Conservation (phyloP, 2,888 invertebrate genomes). For the Linnaemya vulpina region DNA sequence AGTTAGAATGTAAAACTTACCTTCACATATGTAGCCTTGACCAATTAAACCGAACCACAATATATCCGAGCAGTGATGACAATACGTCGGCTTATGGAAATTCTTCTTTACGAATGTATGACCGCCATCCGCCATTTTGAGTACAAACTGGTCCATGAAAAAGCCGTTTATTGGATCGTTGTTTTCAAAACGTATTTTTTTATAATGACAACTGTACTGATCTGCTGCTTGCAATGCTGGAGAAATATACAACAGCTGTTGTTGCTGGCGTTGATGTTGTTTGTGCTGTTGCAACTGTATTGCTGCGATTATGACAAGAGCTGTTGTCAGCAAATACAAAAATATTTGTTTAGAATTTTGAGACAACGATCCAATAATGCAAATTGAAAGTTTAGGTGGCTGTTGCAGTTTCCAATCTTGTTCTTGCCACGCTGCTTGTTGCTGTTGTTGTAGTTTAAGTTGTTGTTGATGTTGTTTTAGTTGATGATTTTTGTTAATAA, state of each 20-base stretch:
- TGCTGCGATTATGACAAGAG: slow-evolving; percentile 29
- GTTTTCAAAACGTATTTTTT: slow-evolving; percentile 54
- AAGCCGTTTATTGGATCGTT: slow-evolving; percentile 72
- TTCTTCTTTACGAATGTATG: slow-evolving; percentile 99
- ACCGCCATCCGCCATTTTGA: slow-evolving; percentile 87
- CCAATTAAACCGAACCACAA: slow-evolving; percentile 99
- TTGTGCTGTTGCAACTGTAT: slow-evolving; percentile 20
- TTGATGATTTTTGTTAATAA: slow-evolving; percentile 42
- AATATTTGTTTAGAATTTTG: slow-evolving; percentile 51
- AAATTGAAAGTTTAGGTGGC: slow-evolving; percentile 49
- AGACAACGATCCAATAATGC: slow-evolving; percentile 64
- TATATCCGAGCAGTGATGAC: slow-evolving; percentile 99
- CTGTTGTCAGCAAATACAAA: slow-evolving; percentile 27
- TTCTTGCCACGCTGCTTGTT: slow-evolving; percentile 39
- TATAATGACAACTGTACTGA: background rate
- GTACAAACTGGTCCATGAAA: slow-evolving; percentile 68
- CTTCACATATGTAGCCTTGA: slow-evolving; percentile 99
- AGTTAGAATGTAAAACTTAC: slow-evolving; percentile 84
- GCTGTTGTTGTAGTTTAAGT: slow-evolving; percentile 62
- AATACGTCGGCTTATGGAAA: slow-evolving; percentile 99
- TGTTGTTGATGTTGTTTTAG: slow-evolving; percentile 56
- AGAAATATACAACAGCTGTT: slow-evolving; percentile 16
- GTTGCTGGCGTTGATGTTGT: slow-evolving; percentile 20
- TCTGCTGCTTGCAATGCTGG: slow-evolving; percentile 48
- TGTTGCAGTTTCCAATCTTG: slow-evolving; percentile 45